Conservation (phyloP, 2,888 invertebrate genomes). For the Stratiomys singularior region DNA sequence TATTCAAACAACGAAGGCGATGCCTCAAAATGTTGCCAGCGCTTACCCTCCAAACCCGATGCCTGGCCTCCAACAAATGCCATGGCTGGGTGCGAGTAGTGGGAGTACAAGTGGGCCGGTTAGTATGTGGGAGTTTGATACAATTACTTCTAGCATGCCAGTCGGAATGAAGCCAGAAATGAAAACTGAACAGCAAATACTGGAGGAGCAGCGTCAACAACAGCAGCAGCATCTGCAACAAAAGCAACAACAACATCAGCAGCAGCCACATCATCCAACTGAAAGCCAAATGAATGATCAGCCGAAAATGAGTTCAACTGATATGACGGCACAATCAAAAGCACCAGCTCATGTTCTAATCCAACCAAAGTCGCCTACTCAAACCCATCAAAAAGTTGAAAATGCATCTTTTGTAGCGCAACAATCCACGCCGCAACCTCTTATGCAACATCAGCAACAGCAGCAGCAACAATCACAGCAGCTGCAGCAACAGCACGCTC, state of each 20-base stretch:
- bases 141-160: not conserved
- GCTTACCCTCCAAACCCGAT: constrained; percentile 18
- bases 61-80: constrained; percentile 26
- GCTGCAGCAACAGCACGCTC: constrained; percentile 9
- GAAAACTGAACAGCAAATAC: constrained; percentile 52
- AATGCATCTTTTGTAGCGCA: not conserved
- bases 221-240: constrained; percentile 55
- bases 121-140: constrained; percentile 45
- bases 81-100: not conserved
- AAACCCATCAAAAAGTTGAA: not conserved
- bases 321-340: no score
- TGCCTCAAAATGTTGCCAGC: not conserved
- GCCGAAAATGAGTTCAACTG: not conserved
- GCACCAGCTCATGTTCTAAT: no score
- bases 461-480: constrained; percentile 40
- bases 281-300: constrained; percentile 1
- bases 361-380: not conserved
- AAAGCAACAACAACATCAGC: constrained; percentile 40
- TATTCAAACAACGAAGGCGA: not conserved
- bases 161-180: constrained; percentile 49
- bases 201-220: constrained; percentile 52
- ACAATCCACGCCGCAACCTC: constrained; percentile 2
- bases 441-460: constrained; percentile 48
- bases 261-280: not conserved
- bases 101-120: not conserved